A percentile compares a stretch with the other conserved stretches of the same genome.
Conservation (phyloP, 2,113 vertebrate species). For the Diphyllodes magnificus region DNA sequence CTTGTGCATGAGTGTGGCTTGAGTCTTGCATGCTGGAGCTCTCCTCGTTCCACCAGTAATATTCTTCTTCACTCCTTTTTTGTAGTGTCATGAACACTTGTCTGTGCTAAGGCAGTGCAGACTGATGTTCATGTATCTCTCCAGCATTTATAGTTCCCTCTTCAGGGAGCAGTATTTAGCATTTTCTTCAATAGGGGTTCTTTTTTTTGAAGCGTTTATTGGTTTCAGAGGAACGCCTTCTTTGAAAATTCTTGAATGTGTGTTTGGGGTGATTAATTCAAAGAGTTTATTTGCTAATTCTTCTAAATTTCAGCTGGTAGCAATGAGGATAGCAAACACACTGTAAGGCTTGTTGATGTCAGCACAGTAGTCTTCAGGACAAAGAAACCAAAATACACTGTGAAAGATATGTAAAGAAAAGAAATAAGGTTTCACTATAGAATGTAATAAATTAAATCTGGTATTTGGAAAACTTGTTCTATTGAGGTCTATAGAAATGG, state of each 20-base stretch:
- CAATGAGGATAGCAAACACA: fast-evolving
- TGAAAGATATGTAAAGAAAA: neutral
- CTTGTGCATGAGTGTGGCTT: neutral
- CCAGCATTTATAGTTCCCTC: neutral
- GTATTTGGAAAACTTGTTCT: neutral
- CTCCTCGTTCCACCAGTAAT: neutral
- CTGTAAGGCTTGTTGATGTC: neutral
- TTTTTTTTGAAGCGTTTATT: neutral
- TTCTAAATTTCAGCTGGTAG: neutral
- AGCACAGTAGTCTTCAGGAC: neutral
- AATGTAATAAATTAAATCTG: neutral
- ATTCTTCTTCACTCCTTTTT: neutral
- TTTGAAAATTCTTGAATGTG: neutral
- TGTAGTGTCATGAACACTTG: neutral
- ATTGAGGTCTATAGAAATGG: neutral
- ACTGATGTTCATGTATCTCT: neutral
- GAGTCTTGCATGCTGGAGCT: neutral
- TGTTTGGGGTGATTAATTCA: neutral
- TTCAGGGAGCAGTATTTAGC: neutral
- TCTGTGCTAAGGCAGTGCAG: neutral
- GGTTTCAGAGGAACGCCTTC: neutral
- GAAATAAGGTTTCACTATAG: neutral
- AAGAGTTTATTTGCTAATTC: neutral
- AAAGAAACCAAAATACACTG: neutral
- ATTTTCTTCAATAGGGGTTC: neutral